These are phyloP conservation scores for Zaprionus nigranus DNA, from an alignment of 1,140 invertebrate species.

Conservation along the genomic window DNA sequence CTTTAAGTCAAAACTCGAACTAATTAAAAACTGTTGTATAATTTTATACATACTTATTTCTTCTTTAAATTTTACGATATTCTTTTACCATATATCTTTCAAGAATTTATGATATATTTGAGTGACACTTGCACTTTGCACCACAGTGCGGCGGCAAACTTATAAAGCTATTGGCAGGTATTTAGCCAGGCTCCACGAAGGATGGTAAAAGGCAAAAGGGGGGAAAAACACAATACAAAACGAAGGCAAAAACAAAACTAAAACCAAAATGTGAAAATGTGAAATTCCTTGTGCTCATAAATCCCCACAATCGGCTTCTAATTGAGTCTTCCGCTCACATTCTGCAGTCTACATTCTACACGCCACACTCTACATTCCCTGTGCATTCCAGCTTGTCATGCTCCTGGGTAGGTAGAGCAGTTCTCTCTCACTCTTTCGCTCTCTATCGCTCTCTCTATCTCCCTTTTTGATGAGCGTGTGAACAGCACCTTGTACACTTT, in stretches of 20 bases:
- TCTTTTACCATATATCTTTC: no score
- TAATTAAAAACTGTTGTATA: neutral
- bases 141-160: constrained; percentile 52
- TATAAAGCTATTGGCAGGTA: constrained; percentile 79
- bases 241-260: neutral
- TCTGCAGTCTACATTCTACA: constrained; percentile 16
- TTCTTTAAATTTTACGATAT: neutral
- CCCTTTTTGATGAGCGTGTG: constrained; percentile 70
- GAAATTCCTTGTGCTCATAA: constrained; percentile 78
- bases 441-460: constrained; percentile 42
- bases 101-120: neutral
- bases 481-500: constrained; percentile 72
- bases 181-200: constrained; percentile 54
- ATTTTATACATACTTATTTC: no score
- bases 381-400: constrained; percentile 74
- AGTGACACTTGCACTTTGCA: neutral
- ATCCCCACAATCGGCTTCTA: constrained; percentile 72
- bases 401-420: constrained; percentile 41
- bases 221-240: neutral
- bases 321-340: constrained; percentile 76
- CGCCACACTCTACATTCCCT: constrained; percentile 26
- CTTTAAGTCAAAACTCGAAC: neutral
- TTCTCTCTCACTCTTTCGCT: constrained; percentile 38
- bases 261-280: constrained; percentile 43
- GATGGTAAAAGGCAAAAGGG: neutral